Evolutionary conservation across 2,113 vertebrate genomes (phyloP), one percentile per base, ranked within the genome.

Genomic region (Ictalurus punctatus): DNA sequence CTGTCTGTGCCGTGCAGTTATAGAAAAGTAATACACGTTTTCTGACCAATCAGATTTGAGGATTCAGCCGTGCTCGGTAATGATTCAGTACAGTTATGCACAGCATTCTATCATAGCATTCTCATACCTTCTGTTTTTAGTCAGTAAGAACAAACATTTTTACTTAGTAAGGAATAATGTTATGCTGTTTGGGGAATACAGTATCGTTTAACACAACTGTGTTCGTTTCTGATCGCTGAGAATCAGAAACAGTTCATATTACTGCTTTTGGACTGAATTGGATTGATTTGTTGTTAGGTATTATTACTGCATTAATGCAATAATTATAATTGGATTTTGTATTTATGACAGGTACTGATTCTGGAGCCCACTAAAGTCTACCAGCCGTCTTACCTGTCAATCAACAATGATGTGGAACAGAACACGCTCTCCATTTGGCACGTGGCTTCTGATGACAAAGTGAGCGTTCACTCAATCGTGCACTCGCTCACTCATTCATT

Each of bases 351-450:
- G 98, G 98, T 99, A 88, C 95, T 99, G 93, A 99, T 99, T 94
- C 93, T 99, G 90, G 98, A 99, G 94, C 98, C 98, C 87, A 99
- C 98, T 63, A 99, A 99, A 96, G 97, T 99, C 73, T 99, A 99
- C 93, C 98, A 98, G 82, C 98, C 98, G 23, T 98, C 98, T 0
- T 99, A 99, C 93, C 94, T 99, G 90, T 97, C 98, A 61, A 99
- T 99, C 92, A 99, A 99, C 94, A 98, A 97, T 91, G 98, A 99
- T 84, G 97, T 96, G 0, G 98, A 99, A 61, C 97, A 98, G 91
- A 98, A 98, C 93, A 99, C 97, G 0, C 96, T 99, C 54, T 99
- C 98, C 54, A 98, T 99, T 91, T 99, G 98, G 98, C 98, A 99
- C 0, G 98, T 99, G 65, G 95, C 97, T 82, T 96, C 97, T 83